Percentiles rank a stretch among this genome's conserved stretches.
These are phyloP conservation scores for Mylabris sibirica DNA, from an alignment of 2,888 invertebrate species.

Conservation along the genomic window DNA sequence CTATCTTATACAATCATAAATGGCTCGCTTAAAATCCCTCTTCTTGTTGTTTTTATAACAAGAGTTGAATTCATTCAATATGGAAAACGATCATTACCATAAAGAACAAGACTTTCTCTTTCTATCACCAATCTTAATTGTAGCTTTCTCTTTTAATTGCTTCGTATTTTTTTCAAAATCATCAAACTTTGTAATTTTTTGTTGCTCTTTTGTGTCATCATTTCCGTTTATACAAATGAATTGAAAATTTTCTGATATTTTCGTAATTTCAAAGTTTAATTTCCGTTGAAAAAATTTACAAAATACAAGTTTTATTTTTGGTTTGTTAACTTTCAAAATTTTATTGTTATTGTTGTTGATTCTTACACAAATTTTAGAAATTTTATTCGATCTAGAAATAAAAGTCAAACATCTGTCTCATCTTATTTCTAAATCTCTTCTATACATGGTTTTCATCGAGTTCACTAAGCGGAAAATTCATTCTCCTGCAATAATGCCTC, in stretches of 20 bases:
- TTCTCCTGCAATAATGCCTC: not conserved
- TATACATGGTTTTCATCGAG: not conserved
- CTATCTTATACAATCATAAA: no score
- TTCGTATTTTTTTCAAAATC: not conserved
- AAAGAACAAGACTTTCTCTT: not conserved
- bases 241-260: not conserved
- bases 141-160: not conserved
- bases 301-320: not conserved
- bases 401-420: not conserved
- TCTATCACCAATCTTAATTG: not conserved
- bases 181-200: not conserved
- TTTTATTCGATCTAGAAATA: no score
- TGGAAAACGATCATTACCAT: not conserved
- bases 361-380: no score
- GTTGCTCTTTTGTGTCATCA: not conserved
- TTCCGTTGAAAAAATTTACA: no score
- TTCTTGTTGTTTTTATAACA: not conserved
- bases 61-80: not conserved
- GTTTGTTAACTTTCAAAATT: no score
- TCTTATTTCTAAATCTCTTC: not conserved
- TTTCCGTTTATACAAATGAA: not conserved
- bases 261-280: not conserved
- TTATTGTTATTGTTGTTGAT: no score
- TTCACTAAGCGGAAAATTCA: not conserved
- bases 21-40: no score